Conservation (phyloP, 2,797 vertebrate genomes). For the Astyanax mexicanus region DNA sequence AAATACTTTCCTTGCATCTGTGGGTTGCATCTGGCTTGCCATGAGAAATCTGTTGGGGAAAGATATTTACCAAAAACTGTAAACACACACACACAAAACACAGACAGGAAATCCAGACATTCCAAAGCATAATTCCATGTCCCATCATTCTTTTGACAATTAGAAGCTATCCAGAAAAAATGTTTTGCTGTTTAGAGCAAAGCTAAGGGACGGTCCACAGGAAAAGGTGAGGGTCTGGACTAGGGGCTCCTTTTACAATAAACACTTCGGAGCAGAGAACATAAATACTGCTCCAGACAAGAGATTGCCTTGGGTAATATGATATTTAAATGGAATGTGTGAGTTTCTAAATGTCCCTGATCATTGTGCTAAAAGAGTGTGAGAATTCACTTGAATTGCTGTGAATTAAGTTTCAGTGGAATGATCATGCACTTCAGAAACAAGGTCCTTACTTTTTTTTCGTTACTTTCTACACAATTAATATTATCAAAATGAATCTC, state of each 20-base stretch:
- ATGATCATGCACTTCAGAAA: background rate
- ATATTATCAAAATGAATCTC: too few relatives aligned
- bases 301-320: constrained; percentile 14
- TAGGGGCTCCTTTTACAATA: constrained; percentile 26
- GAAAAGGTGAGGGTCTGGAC: background rate
- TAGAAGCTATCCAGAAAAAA: constrained; percentile 6
- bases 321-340: constrained; percentile 27
- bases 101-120: constrained; percentile 14
- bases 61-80: constrained; percentile 28
- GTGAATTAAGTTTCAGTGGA: background rate
- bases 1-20: constrained; percentile 73
- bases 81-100: constrained; percentile 13
- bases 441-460: too few relatives aligned
- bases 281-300: constrained; percentile 21
- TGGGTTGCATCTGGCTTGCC: constrained; percentile 72
- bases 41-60: constrained; percentile 70
- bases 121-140: constrained; percentile 2
- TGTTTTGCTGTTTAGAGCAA: background rate
- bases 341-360: constrained; percentile 7
- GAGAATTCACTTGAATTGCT: background rate
- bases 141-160: constrained; percentile 1
- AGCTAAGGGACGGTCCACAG: background rate
- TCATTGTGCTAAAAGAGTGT: background rate
- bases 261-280: constrained; percentile 25
- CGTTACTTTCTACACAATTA: too few relatives aligned